These are phyloP conservation scores for Conus ventricosus DNA, from an alignment of 1,140 invertebrate species.

Conservation along the genomic window DNA sequence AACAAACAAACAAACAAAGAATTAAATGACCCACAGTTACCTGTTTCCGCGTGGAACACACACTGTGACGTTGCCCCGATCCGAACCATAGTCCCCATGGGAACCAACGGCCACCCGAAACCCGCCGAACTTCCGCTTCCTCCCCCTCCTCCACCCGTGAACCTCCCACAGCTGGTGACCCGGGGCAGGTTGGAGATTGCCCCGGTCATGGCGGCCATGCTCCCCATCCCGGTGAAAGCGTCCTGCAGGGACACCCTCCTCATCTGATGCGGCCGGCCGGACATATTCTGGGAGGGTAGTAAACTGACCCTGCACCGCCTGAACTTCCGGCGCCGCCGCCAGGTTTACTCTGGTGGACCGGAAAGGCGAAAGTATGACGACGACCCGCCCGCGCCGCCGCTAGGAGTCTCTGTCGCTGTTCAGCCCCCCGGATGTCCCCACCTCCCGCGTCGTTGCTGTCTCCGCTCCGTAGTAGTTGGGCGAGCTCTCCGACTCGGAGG, in stretches of 20 bases:
- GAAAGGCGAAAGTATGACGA: slow-evolving; percentile 14
- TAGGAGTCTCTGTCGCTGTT: slow-evolving; percentile 19
- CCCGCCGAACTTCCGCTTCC: neutral
- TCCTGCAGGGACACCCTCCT: slow-evolving; percentile 43
- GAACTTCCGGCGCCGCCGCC: neutral
- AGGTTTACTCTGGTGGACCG: neutral
- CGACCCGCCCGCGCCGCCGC: slow-evolving; percentile 16
- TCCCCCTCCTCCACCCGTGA: slow-evolving; percentile 29
- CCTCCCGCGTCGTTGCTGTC: neutral
- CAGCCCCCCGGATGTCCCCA: neutral
- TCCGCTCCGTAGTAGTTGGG: slow-evolving; percentile 30
- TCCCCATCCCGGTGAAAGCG: slow-evolving; percentile 30
- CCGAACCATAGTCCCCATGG: neutral
- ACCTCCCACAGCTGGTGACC: slow-evolving; percentile 21
- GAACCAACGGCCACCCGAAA: neutral
- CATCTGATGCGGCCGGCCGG: neutral
- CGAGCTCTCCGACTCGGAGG: slow-evolving; percentile 51
- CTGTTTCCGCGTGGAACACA: slow-evolving; percentile 11
- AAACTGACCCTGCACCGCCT: neutral
- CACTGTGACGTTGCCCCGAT: neutral
- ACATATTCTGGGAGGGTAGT: slow-evolving; percentile 9
- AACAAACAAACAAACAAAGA: too few relatives aligned
- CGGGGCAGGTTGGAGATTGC: slow-evolving; percentile 26
- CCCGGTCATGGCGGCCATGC: slow-evolving; percentile 19
- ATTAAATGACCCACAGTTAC: neutral